Evolutionary conservation across 2,113 vertebrate species (phyloP).

Genomic region (Arvicanthis niloticus): DNA sequence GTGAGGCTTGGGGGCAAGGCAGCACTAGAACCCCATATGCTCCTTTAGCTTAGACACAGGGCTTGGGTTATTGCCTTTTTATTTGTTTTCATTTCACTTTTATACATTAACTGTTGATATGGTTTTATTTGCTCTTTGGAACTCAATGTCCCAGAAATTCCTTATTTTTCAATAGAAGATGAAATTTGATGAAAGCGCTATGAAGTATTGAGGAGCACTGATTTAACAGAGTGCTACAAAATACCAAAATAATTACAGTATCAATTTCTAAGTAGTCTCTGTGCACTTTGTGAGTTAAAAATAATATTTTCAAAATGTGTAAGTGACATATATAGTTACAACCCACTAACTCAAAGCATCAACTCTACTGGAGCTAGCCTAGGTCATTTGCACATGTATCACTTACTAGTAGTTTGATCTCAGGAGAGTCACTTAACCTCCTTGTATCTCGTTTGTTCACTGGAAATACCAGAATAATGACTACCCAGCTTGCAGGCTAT

Average conservation of each 20-base stretch:
- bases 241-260: conserved; percentile 21
- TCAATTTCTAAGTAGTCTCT: neutral
- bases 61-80: neutral
- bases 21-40: neutral
- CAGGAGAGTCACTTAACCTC: neutral
- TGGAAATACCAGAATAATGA: neutral
- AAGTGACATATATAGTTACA: neutral
- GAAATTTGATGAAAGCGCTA: conserved; percentile 22
- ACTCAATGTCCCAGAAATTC: neutral
- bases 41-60: neutral
- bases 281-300: neutral
- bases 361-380: neutral
- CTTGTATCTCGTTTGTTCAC: neutral
- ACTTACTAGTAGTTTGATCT: neutral
- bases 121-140: neutral
- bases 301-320: conserved; percentile 21
- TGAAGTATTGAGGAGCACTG: neutral
- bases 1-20: rapidly evolving
- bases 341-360: neutral
- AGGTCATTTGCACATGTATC: neutral
- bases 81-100: neutral
- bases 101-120: neutral
- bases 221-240: neutral
- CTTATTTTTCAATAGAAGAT: conserved; percentile 5
- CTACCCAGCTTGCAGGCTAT: neutral